A percentile compares a stretch with the other conserved stretches of the same genome.
phyloP scores from a whole-genome alignment of 1,140 invertebrate genomes.

The Hylyphantes graminicola region DNA sequence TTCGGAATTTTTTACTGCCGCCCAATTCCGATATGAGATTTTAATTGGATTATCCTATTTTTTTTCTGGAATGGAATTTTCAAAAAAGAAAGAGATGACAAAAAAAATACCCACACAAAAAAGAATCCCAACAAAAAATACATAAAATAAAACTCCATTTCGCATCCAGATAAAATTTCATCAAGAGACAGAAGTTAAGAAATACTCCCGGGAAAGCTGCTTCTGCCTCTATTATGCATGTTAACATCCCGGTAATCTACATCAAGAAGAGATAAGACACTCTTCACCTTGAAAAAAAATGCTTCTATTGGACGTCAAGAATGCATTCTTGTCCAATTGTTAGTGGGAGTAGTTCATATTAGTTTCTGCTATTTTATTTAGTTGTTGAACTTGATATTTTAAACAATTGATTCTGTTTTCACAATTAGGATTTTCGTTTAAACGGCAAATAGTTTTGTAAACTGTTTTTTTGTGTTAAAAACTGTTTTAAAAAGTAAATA shows the following conservation, averaged over 20 bases:
- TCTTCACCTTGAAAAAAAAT: neutral
- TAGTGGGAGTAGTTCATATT: too few species aligned
- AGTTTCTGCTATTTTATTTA: too few species aligned
- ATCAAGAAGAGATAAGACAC: slow-evolving; percentile 44
- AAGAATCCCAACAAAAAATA: slow-evolving; percentile 5
- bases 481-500: too few species aligned
- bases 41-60: slow-evolving; percentile 34
- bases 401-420: too few species aligned
- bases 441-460: too few species aligned
- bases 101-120: neutral
- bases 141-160: slow-evolving; percentile 18
- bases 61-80: neutral
- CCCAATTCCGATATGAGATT: slow-evolving; percentile 13
- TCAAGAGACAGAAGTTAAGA: slow-evolving; percentile 15
- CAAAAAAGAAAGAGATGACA: neutral
- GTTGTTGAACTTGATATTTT: too few species aligned
- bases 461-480: too few species aligned
- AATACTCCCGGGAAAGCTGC: slow-evolving; percentile 3
- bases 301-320: too few species aligned
- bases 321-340: too few species aligned
- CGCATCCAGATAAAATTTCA: slow-evolving; percentile 43
- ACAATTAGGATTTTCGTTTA: too few species aligned
- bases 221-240: slow-evolving; percentile 39
- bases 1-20: slow-evolving; percentile 9
- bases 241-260: slow-evolving; percentile 47